Base-by-base conservation (phyloP, 2,113 vertebrate species). In the Odobenus rosmarus region DNA sequence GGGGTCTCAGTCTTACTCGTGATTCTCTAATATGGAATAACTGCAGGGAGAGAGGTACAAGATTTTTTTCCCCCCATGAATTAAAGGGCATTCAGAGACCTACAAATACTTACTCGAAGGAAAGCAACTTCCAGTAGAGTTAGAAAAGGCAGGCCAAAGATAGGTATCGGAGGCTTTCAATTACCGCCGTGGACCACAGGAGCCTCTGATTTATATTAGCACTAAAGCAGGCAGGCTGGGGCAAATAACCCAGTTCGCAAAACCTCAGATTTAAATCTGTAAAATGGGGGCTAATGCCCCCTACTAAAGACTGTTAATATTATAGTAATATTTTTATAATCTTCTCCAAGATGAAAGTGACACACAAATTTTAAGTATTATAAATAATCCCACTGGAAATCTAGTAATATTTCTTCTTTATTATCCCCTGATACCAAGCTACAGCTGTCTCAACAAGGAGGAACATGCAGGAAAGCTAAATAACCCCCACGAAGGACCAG, bases 391-490 rank as follows among this genome's bases (percentile, higher is more conserved):
- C 84, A 36, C 57, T 88, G 53, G 92, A 96, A 97, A 93, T 83
- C 76, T 69, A 72, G 64, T 76, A 81, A 67, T 93, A 97, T 57
- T 94, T 94, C 93, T 94, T 91, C 51, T 80, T 97, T 89, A 96
- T 96, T 95, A 94, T 79, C 39, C 82, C 80, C 26, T 51, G 26
- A 96, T 79, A 85, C 39, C 92, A 88, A 69, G 85, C 61, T 83
- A 91, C 79, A 97, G 96, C 96, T 97, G 88, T 95, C 71, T 90
- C 82, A 97, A 96, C 86, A 97, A 59, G 81, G 64, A 87, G 15
- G n/a, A 82, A 72, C 26, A 95, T 39, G 36, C 42, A 82, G 62
- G 62, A 74, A 93, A 94, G 55, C 74, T 84, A 81, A 85, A 72
- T 42, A 64, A 92, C 90, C 62, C 93, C 77, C 76, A 61, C 1